Evolutionary conservation across 2,888 invertebrate species (phyloP).

Genomic region (Pyrgus malvae): DNA sequence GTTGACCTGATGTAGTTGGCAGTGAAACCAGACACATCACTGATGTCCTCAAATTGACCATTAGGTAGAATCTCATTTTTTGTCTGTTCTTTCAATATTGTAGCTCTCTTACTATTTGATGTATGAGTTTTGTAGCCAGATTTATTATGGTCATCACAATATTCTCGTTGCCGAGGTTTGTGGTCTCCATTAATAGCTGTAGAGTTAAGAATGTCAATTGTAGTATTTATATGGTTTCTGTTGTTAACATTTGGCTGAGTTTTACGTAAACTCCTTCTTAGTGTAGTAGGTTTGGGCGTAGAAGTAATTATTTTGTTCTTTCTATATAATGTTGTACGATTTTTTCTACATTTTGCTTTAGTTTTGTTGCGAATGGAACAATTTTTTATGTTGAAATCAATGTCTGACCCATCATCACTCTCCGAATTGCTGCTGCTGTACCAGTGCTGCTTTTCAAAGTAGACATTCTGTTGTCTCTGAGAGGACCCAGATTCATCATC

Average conservation of each 20-base stretch:
- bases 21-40: constrained; percentile 75
- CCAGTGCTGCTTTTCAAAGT: constrained; percentile 54
- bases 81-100: constrained; percentile 31
- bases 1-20: constrained; percentile 76
- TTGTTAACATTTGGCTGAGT: constrained; percentile 50
- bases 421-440: constrained; percentile 53
- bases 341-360: constrained; percentile 53
- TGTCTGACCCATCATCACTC: constrained; percentile 51
- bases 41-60: constrained; percentile 68
- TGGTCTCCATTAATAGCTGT: constrained; percentile 45
- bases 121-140: constrained; percentile 2
- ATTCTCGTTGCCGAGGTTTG: not conserved
- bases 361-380: constrained; percentile 51
- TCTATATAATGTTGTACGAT: constrained; percentile 47
- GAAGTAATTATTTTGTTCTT: constrained; percentile 64
- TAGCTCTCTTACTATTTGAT: constrained; percentile 12
- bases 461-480: constrained; percentile 57
- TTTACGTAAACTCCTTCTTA: constrained; percentile 64
- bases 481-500: constrained; percentile 57
- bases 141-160: constrained; percentile 14
- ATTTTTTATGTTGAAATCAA: constrained; percentile 67
- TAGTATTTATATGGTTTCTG: constrained; percentile 50
- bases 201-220: constrained; percentile 53
- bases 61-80: constrained; percentile 45
- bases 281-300: constrained; percentile 55